phyloP scores from a whole-genome alignment of 2,113 vertebrate genomes.

The Kryptolebias marmoratus region DNA sequence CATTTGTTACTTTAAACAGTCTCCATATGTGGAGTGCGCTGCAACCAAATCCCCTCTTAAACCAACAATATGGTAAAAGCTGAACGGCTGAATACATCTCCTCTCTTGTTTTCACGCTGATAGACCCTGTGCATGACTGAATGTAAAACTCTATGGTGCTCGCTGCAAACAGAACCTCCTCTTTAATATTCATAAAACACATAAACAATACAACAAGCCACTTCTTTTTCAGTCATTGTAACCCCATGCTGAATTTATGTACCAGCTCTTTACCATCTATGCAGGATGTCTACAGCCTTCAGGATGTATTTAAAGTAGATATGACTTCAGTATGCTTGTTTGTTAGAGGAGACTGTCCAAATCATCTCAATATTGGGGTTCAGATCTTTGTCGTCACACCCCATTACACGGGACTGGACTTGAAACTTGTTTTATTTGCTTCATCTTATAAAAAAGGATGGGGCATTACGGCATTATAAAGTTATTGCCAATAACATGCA shows the following conservation, averaged over 20 bases:
- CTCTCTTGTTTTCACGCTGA: slow-evolving; percentile 1
- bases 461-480: neutral
- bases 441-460: neutral
- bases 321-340: neutral
- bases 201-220: slow-evolving; percentile 9
- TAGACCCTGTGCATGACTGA: slow-evolving; percentile 43
- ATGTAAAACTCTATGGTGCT: slow-evolving; percentile 74
- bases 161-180: slow-evolving; percentile 51
- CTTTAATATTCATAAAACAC: slow-evolving; percentile 28
- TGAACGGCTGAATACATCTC: slow-evolving; percentile 8
- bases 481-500: neutral
- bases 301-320: neutral
- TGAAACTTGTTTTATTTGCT: slow-evolving; percentile 12
- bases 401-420: slow-evolving; percentile 2
- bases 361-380: slow-evolving; percentile 1
- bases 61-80: neutral
- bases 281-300: neutral
- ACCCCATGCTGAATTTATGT: neutral
- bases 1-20: slow-evolving; percentile 25
- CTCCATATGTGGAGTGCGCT: slow-evolving; percentile 36
- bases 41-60: slow-evolving; percentile 25
- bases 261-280: neutral
- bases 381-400: neutral
- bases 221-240: slow-evolving; percentile 7
- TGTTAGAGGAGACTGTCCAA: neutral